Percentiles rank a stretch among this genome's conserved stretches.
phyloP scores from a whole-genome alignment of 1,140 invertebrate genomes.

The Chionoecetes opilio region DNA sequence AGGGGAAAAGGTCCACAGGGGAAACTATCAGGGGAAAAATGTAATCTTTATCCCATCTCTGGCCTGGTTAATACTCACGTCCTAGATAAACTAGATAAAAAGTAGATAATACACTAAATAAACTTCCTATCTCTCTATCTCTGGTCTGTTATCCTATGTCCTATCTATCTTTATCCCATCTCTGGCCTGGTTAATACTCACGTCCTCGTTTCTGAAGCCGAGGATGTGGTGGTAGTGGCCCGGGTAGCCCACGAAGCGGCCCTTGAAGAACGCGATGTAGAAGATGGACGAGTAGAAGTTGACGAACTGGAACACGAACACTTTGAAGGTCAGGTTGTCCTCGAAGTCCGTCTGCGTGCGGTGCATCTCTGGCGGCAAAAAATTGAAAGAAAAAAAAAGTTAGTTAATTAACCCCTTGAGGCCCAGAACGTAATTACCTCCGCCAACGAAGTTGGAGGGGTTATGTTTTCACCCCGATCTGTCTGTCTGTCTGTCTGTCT shows the following conservation, averaged over 20 bases:
- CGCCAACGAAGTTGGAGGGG: too few relatives aligned
- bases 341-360: constrained; percentile 94
- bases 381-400: too few relatives aligned
- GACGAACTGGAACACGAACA: constrained; percentile 94
- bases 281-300: constrained; percentile 94
- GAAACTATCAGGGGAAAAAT: too few relatives aligned
- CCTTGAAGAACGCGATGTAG: constrained; percentile 94
- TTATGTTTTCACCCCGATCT: too few relatives aligned
- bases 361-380: constrained; percentile 89
- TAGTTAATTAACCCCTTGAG: too few relatives aligned
- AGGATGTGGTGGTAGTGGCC: constrained; percentile 90
- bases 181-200: constrained; percentile 82
- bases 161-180: neutral
- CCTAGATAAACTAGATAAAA: too few relatives aligned
- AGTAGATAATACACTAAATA: too few relatives aligned
- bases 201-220: constrained; percentile 89
- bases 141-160: neutral
- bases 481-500: too few relatives aligned
- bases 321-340: constrained; percentile 92
- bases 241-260: constrained; percentile 91
- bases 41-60: neutral
- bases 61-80: constrained; percentile 84
- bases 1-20: too few relatives aligned
- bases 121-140: neutral
- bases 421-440: too few relatives aligned